Evolutionary conservation across 2,797 vertebrate species (phyloP), one percentile per base, ranked within the genome.

Genomic region (Ataeniobius toweri): DNA sequence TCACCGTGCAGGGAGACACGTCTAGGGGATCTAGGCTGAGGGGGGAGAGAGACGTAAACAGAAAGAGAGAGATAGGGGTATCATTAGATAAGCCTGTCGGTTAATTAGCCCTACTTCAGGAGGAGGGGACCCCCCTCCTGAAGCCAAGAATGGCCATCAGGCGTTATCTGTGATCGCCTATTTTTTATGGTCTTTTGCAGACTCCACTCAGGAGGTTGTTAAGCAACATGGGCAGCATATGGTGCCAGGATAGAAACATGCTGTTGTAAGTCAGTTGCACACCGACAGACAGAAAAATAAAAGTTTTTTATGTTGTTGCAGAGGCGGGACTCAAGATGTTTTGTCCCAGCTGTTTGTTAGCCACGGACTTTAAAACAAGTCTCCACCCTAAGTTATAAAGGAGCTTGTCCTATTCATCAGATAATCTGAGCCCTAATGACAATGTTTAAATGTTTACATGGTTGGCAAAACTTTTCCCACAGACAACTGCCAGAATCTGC

Each of bases 21-120:
- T 92, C 86, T 78, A 72, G 88, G 90, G 86, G 91, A 85, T 50
- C 81, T 41, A 50, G 67, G 71, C 76, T 68, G 85, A 80, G 31
- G 80, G 81, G 73, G 76, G 76, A 76, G 70, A 81, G 79, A 83
- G 82, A 79, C 79, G 83, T 75, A 77, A 79, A 86, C 86, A 91
- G 91, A 93, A 85, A 88, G 93, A 91, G 84, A 94, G 91, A 93
- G 92, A 92, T 87, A 88, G 89, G 90, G 91, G 93, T 95, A 94
- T 94, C 80, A 89, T 92, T 90, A 93, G 90, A 95, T 94, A 94
- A 96, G 95, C 92, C 90, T 86, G 91, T 89, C 82, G 93, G 93
- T 94, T 95, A 95, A 96, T 96, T 95, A 93, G 89, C 92, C 90
- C 77, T 92, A 89, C 90, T 85, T 91, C 85, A 88, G 91, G 92